Evolutionary conservation across 2,888 invertebrate genomes (phyloP), one percentile per base, ranked within the genome.

Genomic region (Dolichomitus sp.): DNA sequence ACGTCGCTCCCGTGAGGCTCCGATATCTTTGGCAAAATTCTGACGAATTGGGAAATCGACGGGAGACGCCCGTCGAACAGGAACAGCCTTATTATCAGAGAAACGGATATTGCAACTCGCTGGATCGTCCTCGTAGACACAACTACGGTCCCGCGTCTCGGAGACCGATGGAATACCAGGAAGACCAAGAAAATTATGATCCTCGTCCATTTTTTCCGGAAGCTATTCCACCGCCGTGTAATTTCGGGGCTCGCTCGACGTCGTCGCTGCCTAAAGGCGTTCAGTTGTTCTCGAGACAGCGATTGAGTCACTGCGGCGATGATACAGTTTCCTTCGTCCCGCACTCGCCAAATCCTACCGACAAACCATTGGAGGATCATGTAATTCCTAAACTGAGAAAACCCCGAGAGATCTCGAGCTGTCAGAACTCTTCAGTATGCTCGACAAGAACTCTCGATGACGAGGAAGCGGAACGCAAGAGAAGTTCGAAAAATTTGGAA

Each of bases 401-500:
- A 17, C 45, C 42, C 4, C 65, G 27, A 0, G 27, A 37, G 19
- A 23, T 17, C 4, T 42, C 42, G 27, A 52, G 11, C 40, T 52
- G 48, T 19, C 57, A 42, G 42, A 66, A 33, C 59, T 27, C 63
- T 11, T 59, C 70, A 42, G 30, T 23, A 0, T 19, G 17, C 72
- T 2, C 37, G 12, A 30, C 7, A 6, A 37, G 45, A 80, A 61
- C 57, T 61, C 45, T 9, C 84, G 73, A 87, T 80, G 94, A 95
- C 72, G 95, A 95, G 87, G 94, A 94, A 87, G 92, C 90, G 87
- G 94, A 94, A 75, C 94, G 94, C 88, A 94, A 95, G 88, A 94
- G 96, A 87, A 97, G 97, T 92, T 97, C 97, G 2, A 96, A 96
- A 17, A 98, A 98, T 93, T 94, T 98, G 50, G 98, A 98, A 91